Conservation (phyloP, 2,113 vertebrate genomes). For the Lampris megalopsis region DNA sequence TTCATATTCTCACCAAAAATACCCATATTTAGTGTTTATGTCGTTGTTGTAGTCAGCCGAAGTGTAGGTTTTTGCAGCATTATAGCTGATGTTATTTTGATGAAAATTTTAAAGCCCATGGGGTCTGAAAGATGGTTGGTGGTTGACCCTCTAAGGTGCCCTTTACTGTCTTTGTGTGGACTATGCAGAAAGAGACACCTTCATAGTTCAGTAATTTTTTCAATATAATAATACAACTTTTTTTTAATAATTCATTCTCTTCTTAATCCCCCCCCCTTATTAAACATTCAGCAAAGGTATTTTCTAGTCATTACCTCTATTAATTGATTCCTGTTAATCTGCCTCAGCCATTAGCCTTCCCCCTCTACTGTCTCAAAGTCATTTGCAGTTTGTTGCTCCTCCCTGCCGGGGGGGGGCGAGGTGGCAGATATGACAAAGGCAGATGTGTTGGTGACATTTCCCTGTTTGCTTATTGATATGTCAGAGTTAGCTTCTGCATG, state of each 20-base stretch:
- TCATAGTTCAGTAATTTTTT: background rate
- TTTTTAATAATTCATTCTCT: background rate
- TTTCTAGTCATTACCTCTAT: background rate
- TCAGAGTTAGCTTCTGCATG: constrained; percentile 60
- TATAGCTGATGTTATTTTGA: background rate
- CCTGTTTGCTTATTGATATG: constrained; percentile 71
- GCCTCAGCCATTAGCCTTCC: constrained; percentile 41
- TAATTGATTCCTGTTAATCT: constrained; percentile 42
- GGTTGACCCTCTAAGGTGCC: background rate
- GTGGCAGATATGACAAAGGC: constrained; percentile 57
- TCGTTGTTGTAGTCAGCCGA: constrained; percentile 3
- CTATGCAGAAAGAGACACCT: background rate
- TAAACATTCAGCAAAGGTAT: constrained; percentile 37
- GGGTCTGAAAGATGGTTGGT: background rate
- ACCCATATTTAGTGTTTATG: background rate
- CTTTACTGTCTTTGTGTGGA: background rate
- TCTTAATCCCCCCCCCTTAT: background rate
- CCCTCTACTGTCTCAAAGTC: constrained; percentile 54
- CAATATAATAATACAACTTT: background rate
- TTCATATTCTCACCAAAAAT: constrained; percentile 24
- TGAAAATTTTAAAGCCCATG: background rate
- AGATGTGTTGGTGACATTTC: constrained; percentile 55
- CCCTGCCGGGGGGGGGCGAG: constrained; percentile 65
- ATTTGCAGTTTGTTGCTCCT: constrained; percentile 65
- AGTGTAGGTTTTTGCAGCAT: background rate